phyloP scores from a whole-genome alignment of 1,140 invertebrate genomes.

The Pinna nobilis region DNA sequence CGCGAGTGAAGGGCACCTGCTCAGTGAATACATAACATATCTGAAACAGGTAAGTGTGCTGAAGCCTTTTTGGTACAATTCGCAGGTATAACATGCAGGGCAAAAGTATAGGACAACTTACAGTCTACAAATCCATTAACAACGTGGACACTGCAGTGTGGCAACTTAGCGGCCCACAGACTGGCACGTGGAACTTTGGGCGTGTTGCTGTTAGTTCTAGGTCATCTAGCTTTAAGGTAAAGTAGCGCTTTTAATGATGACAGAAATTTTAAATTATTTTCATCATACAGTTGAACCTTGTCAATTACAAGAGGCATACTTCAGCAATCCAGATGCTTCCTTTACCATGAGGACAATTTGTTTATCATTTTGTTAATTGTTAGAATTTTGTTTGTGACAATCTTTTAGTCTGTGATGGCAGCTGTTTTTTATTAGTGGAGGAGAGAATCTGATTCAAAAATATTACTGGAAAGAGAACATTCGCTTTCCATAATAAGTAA shows the following conservation, averaged over 20 bases:
- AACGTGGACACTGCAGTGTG: constrained; percentile 44
- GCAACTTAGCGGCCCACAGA: constrained; percentile 43
- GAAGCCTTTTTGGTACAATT: constrained; percentile 16
- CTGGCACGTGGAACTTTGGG: constrained; percentile 39
- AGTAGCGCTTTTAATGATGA: neutral
- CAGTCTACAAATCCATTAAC: constrained; percentile 32
- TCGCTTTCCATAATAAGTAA: no score
- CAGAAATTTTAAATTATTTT: neutral
- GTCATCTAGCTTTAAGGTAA: constrained; percentile 30
- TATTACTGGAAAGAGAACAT: no score
- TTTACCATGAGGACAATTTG: neutral
- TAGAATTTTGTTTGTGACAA: neutral
- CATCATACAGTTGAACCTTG: neutral
- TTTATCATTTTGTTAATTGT: neutral
- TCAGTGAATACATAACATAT: neutral
- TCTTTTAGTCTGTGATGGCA: neutral
- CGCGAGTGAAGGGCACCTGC: neutral
- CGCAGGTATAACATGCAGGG: constrained; percentile 63
- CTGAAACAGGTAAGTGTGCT: neutral
- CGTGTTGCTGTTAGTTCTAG: constrained; percentile 56
- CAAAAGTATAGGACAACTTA: constrained; percentile 53
- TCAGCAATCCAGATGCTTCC: no score
- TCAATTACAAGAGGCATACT: neutral
- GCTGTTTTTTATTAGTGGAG: no score
- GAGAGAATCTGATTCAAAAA: no score